Percentiles rank a stretch among this genome's conserved stretches.
These are phyloP conservation scores for Meteorus cinctellus DNA, from an alignment of 2,888 invertebrate species.

Conservation along the genomic window DNA sequence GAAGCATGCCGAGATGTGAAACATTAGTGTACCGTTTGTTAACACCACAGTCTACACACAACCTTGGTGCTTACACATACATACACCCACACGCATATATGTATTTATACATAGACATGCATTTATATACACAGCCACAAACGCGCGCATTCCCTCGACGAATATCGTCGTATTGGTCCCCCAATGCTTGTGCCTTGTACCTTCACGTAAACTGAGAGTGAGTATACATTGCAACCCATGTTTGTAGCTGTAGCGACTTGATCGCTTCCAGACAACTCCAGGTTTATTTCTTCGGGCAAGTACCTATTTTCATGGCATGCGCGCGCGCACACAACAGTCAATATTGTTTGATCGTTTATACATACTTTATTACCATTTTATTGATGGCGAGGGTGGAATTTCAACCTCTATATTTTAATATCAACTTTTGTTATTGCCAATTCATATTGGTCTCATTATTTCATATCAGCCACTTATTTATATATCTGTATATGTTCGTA, in stretches of 20 bases:
- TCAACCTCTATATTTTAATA: slow-evolving; percentile 16
- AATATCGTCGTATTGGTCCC: slow-evolving; percentile 28
- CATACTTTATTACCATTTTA: slow-evolving; percentile 16
- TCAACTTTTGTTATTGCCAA: slow-evolving; percentile 18
- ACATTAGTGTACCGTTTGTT: slow-evolving; percentile 73
- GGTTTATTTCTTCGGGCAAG: slow-evolving; percentile 35
- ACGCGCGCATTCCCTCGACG: slow-evolving; percentile 25
- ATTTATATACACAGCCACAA: slow-evolving; percentile 10
- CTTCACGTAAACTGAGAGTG: slow-evolving; percentile 14
- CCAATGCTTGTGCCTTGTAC: slow-evolving; percentile 30
- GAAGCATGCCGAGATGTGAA: slow-evolving; percentile 67
- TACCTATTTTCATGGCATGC: slow-evolving; percentile 22
- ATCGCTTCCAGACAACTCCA: slow-evolving; percentile 36
- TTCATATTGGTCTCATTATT: not conserved
- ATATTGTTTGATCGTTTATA: slow-evolving; percentile 31
- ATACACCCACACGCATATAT: slow-evolving; percentile 41
- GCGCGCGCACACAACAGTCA: slow-evolving; percentile 10
- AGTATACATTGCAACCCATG: slow-evolving; percentile 29
- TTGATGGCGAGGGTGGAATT: slow-evolving; percentile 17
- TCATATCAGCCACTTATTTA: not conserved
- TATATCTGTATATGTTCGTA: not conserved
- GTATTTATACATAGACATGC: slow-evolving; percentile 16
- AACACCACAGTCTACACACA: slow-evolving; percentile 70
- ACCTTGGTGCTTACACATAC: slow-evolving; percentile 40
- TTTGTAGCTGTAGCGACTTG: slow-evolving; percentile 35